A percentile compares a stretch with the other conserved stretches of the same genome.
phyloP scores from a whole-genome alignment of 2,888 invertebrate genomes.

The Melipona beecheii region DNA sequence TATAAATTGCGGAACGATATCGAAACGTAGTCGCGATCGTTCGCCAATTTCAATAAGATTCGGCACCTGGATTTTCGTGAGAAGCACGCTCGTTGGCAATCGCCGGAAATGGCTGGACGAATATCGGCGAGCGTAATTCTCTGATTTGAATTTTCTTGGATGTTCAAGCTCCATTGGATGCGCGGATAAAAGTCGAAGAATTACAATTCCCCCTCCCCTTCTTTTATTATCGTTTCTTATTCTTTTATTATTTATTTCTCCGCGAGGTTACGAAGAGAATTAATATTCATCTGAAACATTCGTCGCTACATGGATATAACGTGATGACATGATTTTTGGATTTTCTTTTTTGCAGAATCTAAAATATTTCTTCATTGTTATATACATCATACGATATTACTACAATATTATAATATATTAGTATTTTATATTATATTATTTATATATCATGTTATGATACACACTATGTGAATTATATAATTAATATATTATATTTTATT shows the following conservation, averaged over 20 bases:
- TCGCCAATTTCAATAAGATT: conserved; percentile 57
- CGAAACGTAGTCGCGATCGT: conserved; percentile 43
- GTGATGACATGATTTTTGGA: no score
- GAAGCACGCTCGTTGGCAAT: conserved; percentile 34
- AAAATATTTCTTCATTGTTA: no score
- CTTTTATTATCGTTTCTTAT: conserved; percentile 14
- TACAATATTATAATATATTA: no score
- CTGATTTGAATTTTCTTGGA: conserved; percentile 12
- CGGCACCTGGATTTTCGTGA: conserved; percentile 58
- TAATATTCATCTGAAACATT: background rate
- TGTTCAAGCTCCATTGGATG: background rate
- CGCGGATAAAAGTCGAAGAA: background rate
- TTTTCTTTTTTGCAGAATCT: no score
- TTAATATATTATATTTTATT: no score
- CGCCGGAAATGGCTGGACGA: conserved; percentile 35
- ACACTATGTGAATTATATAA: no score
- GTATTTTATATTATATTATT: no score
- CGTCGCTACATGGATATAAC: background rate
- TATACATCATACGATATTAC: no score
- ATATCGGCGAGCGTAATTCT: conserved; percentile 23
- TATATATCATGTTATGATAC: no score
- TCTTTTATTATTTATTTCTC: no score
- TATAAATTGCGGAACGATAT: conserved; percentile 64
- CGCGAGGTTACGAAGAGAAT: background rate
- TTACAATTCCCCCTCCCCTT: background rate